phyloP scores from a whole-genome alignment of 2,113 vertebrate species.

The Thermophis baileyi region DNA sequence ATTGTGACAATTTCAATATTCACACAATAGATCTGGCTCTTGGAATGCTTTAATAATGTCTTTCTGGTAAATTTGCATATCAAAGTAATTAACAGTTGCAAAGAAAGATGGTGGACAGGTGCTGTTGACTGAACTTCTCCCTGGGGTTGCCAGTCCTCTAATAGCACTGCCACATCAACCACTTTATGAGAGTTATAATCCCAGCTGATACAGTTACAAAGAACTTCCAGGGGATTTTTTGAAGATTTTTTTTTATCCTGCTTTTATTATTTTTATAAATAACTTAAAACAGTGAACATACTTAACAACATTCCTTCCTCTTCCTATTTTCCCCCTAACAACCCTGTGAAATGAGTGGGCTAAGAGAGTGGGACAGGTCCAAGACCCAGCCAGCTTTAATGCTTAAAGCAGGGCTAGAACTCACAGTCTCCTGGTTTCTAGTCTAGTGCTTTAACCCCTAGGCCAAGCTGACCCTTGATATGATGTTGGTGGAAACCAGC shows the following conservation, averaged over 20 bases:
- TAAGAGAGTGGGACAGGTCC: neutral
- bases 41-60: conserved; percentile 33
- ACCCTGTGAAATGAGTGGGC: neutral
- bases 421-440: neutral
- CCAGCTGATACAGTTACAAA: conserved; percentile 42
- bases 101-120: conserved; percentile 53
- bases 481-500: conserved; percentile 39
- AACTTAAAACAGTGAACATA: too few relatives aligned
- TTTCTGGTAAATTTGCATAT: conserved; percentile 48
- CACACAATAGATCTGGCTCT: neutral
- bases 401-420: neutral
- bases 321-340: neutral
- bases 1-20: conserved; percentile 32
- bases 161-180: conserved; percentile 20
- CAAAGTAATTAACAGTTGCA: conserved; percentile 41
- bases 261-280: neutral
- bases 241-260: neutral
- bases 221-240: neutral
- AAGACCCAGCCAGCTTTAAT: neutral
- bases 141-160: conserved; percentile 32
- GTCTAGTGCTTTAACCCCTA: too few relatives aligned
- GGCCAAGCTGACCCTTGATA: too few relatives aligned
- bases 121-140: conserved; percentile 12
- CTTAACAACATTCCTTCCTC: neutral
- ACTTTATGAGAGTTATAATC: conserved; percentile 35